phyloP scores from a whole-genome alignment of 2,113 vertebrate genomes.

The Lophotis ruficrista region DNA sequence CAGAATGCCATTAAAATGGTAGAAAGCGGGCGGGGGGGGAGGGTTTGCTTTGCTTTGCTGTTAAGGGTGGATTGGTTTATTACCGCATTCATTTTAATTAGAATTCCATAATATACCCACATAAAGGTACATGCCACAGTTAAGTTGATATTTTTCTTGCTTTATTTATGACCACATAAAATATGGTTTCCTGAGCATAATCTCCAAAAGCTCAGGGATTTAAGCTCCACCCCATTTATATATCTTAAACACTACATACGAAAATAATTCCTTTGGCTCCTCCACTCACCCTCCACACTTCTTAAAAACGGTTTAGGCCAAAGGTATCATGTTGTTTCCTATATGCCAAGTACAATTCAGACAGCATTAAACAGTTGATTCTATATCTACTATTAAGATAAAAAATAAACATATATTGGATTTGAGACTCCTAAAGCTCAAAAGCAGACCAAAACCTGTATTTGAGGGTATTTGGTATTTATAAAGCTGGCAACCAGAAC shows the following conservation, averaged over 20 bases:
- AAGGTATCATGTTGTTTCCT: slow-evolving; percentile 12
- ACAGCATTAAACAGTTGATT: slow-evolving; percentile 11
- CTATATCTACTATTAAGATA: not conserved
- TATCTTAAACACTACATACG: slow-evolving; percentile 19
- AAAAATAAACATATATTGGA: not conserved
- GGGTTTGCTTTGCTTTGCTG: slow-evolving; percentile 24
- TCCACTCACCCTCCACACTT: not conserved
- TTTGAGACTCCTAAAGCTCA: not conserved
- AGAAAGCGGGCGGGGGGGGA: not conserved
- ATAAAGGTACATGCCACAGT: slow-evolving; percentile 56
- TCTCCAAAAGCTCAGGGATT: slow-evolving; percentile 57
- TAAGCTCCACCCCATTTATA: slow-evolving; percentile 63
- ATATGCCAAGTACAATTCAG: not conserved
- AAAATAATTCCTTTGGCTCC: slow-evolving; percentile 42
- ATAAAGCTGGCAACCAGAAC: not conserved
- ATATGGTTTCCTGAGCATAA: slow-evolving; percentile 67
- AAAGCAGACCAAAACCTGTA: not conserved
- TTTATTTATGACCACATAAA: slow-evolving; percentile 74
- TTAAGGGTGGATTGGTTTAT: slow-evolving; percentile 57
- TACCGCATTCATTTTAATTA: slow-evolving; percentile 66
- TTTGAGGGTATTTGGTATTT: not conserved
- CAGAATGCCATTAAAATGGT: slow-evolving; percentile 36
- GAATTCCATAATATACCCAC: slow-evolving; percentile 68
- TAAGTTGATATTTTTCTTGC: slow-evolving; percentile 65
- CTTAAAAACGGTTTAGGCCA: slow-evolving; percentile 24